phyloP scores from a whole-genome alignment of 2,797 vertebrate species.

The Diglossa cyanea region DNA sequence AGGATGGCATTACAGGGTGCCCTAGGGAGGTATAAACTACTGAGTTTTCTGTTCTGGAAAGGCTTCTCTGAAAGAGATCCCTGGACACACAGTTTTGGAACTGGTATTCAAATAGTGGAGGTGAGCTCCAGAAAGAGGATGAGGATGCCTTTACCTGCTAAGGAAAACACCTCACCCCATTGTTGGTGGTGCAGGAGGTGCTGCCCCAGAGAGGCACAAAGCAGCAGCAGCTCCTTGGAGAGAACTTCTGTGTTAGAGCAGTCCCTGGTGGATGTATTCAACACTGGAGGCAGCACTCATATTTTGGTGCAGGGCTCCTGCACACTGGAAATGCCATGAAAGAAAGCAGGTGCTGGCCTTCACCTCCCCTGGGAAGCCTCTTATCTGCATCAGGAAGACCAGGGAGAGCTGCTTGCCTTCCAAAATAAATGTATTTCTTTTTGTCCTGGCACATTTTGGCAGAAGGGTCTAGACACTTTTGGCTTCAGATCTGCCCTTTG shows the following conservation, averaged over 20 bases:
- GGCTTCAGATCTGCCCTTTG: no score
- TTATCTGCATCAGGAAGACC: neutral
- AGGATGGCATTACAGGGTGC: neutral
- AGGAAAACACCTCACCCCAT: neutral
- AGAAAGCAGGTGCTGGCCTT: neutral
- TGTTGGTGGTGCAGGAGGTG: rapidly evolving
- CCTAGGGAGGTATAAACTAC: neutral
- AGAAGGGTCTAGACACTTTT: neutral
- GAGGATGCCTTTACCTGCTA: neutral
- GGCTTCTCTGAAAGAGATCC: neutral
- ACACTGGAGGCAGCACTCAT: neutral
- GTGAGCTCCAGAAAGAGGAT: neutral
- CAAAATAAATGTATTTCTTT: neutral
- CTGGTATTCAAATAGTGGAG: neutral
- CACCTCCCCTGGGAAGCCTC: neutral
- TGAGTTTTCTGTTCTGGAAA: neutral
- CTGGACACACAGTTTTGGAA: neutral
- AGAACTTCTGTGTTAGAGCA: neutral
- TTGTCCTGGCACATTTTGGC: neutral
- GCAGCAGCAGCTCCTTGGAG: neutral
- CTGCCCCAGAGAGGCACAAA: rapidly evolving
- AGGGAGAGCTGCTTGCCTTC: neutral
- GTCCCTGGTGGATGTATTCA: neutral
- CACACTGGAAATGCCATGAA: neutral
- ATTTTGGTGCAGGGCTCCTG: neutral